phyloP scores from a whole-genome alignment of 2,888 invertebrate species.

The Neoaliturus tenellus region DNA sequence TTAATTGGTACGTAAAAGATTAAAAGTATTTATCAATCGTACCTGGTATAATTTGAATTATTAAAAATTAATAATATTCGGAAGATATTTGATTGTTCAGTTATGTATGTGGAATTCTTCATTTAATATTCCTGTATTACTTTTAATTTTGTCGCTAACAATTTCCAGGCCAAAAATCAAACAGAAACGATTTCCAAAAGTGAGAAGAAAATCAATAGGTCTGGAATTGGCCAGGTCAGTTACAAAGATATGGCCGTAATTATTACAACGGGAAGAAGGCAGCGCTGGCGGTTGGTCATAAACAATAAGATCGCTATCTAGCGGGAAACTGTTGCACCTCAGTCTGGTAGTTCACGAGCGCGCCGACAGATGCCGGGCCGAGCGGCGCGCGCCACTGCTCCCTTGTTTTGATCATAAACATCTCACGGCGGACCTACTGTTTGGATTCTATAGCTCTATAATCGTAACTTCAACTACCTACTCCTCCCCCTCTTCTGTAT shows the following conservation, averaged over 20 bases:
- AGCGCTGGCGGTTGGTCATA: constrained; percentile 1
- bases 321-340: constrained; percentile 37
- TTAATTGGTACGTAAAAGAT: too few species aligned
- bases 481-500: neutral
- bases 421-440: constrained; percentile 25
- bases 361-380: constrained; percentile 27
- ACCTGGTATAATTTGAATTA: too few species aligned
- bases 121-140: too few species aligned
- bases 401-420: constrained; percentile 40
- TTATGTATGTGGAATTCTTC: too few species aligned
- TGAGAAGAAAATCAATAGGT: neutral
- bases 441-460: constrained; percentile 37
- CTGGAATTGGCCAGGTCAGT: constrained; percentile 10
- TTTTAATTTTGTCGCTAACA: too few species aligned
- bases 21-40: too few species aligned
- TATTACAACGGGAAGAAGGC: constrained; percentile 14
- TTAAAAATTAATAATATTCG: too few species aligned
- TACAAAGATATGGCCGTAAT: constrained; percentile 12
- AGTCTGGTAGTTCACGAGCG: constrained; percentile 23
- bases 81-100: too few species aligned
- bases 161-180: too few species aligned
- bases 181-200: too few species aligned
- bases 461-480: constrained; percentile 45
- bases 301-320: constrained; percentile 32
- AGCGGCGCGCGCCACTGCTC: neutral